These are phyloP conservation scores for Ctena decussata DNA, from an alignment of 2,888 invertebrate genomes.

Conservation along the genomic window DNA sequence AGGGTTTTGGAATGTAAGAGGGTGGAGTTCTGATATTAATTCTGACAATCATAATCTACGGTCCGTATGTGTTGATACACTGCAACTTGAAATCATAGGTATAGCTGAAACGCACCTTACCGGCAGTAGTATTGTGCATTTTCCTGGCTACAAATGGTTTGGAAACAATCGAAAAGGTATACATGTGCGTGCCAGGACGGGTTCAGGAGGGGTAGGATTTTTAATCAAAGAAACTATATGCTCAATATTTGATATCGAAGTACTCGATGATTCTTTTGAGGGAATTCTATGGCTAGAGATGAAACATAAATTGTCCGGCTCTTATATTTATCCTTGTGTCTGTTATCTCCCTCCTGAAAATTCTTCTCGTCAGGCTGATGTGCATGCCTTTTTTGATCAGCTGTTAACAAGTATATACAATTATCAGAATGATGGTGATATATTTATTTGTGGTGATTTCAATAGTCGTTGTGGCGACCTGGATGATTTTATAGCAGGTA, in stretches of 20 bases:
- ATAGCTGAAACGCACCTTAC: conserved; percentile 40
- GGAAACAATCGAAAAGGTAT: conserved; percentile 30
- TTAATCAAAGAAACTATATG: not conserved
- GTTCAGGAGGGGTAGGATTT: conserved; percentile 32
- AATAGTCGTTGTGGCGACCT: conserved; percentile 15
- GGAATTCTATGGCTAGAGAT: not conserved
- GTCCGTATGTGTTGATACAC: not conserved
- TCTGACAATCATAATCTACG: conserved; percentile 16
- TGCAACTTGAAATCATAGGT: conserved; percentile 33
- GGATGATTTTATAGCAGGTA: conserved; percentile 18
- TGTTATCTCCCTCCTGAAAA: not conserved
- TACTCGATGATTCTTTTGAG: not conserved
- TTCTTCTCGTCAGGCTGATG: not conserved
- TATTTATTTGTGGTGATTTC: conserved; percentile 23
- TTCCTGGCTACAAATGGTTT: conserved; percentile 30
- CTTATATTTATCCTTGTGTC: not conserved
- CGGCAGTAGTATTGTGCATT: not conserved
- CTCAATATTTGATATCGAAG: not conserved
- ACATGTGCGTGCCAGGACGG: conserved; percentile 22
- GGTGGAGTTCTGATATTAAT: conserved; percentile 3
- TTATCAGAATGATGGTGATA: not conserved
- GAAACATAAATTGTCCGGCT: not conserved
- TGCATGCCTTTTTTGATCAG: not conserved
- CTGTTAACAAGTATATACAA: not conserved
- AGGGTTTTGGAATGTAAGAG: conserved; percentile 44